These are phyloP conservation scores for Aldrovandia affinis DNA, from an alignment of 2,797 vertebrate genomes.

Conservation along the genomic window DNA sequence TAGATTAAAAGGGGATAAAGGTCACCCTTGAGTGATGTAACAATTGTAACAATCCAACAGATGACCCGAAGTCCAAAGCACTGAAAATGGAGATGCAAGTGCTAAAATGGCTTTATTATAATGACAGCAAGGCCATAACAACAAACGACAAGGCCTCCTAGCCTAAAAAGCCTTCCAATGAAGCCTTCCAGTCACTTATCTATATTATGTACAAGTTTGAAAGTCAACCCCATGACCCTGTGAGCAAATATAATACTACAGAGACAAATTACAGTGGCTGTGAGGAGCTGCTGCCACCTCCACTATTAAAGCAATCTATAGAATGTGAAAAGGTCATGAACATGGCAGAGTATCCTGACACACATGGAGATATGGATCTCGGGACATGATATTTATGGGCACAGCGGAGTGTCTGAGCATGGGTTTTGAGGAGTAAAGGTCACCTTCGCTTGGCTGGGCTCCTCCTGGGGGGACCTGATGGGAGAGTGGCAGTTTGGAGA, in stretches of 20 bases:
- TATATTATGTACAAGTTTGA: no score
- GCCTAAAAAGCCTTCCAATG: background rate
- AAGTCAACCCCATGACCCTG: background rate
- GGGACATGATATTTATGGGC: constrained; percentile 16
- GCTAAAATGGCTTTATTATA: background rate
- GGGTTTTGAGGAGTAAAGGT: background rate
- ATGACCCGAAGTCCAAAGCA: background rate
- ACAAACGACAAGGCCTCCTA: background rate
- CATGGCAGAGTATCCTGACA: background rate
- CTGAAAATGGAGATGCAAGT: background rate
- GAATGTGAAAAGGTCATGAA: background rate
- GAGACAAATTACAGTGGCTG: background rate
- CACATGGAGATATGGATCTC: constrained; percentile 7
- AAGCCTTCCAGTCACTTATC: background rate
- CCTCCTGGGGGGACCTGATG: background rate
- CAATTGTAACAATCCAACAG: background rate
- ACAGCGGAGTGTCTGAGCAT: background rate
- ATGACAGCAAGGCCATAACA: background rate
- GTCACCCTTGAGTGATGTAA: background rate
- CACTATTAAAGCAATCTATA: background rate
- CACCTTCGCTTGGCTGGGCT: background rate
- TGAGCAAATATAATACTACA: background rate
- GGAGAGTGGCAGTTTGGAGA: background rate
- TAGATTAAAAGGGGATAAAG: background rate
- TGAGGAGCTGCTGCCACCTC: background rate